phyloP scores from a whole-genome alignment of 2,113 vertebrate species.

The Megaceryle maxima region DNA sequence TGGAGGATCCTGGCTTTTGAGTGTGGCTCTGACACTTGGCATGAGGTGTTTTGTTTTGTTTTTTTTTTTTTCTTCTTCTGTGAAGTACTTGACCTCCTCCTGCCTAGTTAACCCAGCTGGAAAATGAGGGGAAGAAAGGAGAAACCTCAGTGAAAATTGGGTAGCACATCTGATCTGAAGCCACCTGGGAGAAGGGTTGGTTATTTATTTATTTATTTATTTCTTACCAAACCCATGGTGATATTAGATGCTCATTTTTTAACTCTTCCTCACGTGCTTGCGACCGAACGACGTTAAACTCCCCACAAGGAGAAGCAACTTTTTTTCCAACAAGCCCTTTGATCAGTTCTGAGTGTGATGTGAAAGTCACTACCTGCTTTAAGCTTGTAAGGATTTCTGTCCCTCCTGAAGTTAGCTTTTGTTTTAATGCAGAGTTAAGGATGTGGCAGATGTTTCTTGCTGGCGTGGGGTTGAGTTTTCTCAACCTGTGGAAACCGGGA shows the following conservation, averaged over 20 bases:
- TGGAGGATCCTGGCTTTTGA: not conserved
- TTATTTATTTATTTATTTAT: no score
- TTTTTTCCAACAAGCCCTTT: not conserved
- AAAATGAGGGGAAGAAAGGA: not conserved
- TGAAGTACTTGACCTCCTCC: not conserved
- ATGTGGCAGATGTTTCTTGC: not conserved
- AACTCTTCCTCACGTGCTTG: not conserved
- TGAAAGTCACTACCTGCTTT: not conserved
- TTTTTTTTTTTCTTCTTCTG: not conserved
- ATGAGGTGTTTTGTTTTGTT: not conserved
- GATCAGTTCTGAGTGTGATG: not conserved
- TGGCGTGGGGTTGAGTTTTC: not conserved
- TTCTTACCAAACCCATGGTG: not conserved
- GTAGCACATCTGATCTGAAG: not conserved
- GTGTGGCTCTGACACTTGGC: not conserved
- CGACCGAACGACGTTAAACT: not conserved
- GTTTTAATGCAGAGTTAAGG: not conserved
- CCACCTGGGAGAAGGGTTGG: not conserved
- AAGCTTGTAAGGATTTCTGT: not conserved
- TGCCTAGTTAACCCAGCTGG: constrained; percentile 1
- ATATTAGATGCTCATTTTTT: not conserved
- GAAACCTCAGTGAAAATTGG: not conserved
- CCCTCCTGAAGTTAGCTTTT: not conserved
- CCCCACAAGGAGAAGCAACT: fast-evolving
- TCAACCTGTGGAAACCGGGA: not conserved